These are phyloP conservation scores for Archocentrus centrarchus DNA, from an alignment of 2,113 vertebrate genomes.

Conservation along the genomic window DNA sequence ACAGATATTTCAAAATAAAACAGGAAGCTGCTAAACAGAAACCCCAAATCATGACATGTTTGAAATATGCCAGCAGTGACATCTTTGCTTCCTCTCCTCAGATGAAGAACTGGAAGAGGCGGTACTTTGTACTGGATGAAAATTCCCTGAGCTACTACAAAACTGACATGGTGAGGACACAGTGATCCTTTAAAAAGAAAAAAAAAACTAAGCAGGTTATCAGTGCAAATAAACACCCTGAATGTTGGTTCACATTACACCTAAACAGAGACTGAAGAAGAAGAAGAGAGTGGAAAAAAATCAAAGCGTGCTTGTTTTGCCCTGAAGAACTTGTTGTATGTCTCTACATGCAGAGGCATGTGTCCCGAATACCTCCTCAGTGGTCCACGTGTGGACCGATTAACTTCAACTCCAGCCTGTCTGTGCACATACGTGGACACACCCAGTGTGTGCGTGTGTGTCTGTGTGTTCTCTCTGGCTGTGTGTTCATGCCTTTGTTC, in stretches of 20 bases:
- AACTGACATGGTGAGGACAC: conserved; percentile 87
- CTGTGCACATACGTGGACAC: conserved; percentile 15
- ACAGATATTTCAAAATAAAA: not conserved
- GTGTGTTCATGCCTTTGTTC: not conserved
- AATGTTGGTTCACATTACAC: not conserved
- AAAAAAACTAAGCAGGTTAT: fast-evolving
- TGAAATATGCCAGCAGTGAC: not conserved
- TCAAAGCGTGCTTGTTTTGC: not conserved
- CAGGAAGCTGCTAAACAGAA: not conserved
- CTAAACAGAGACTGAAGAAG: not conserved
- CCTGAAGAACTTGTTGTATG: not conserved
- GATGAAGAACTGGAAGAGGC: conserved; percentile 99
- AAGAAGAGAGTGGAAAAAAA: not conserved
- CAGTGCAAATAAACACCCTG: fast-evolving
- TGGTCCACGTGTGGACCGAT: conserved; percentile 37
- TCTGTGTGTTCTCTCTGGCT: not conserved
- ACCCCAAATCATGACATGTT: not conserved
- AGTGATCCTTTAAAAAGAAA: fast-evolving
- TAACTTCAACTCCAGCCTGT: not conserved
- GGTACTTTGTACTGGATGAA: conserved; percentile 94
- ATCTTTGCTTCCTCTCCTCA: conserved; percentile 57
- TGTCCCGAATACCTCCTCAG: conserved; percentile 43
- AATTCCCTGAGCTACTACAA: conserved; percentile 95
- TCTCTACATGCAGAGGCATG: conserved; percentile 42
- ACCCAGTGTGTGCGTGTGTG: conserved; percentile 31